Evolutionary conservation across 1,140 invertebrate species (phyloP), one percentile per base, ranked within the genome.

Genomic region (Zaprionus camerounensis): DNA sequence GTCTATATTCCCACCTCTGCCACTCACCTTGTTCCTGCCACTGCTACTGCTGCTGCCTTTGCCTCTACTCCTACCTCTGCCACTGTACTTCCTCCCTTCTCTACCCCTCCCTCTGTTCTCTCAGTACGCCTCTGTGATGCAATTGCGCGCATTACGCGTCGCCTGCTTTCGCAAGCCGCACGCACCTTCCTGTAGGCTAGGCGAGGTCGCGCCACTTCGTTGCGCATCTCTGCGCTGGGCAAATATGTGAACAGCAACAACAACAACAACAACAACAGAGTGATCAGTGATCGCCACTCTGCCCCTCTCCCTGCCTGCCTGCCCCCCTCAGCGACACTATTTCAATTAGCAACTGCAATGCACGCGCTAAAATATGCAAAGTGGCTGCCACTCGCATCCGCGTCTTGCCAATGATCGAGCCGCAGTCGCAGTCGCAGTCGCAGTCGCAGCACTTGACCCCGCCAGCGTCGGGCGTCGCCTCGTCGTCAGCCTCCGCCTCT

Each of bases 341-440:
- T 91, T 91, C 88, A 91, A 91, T 91, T 91, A 91, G 88, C 88
- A 91, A 82, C 81, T 91, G 87, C 83, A 84, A 58, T 87, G 78
- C 81, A 84, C 84, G 76, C 78, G 83, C 83, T 82, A 91, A 91
- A 91, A 82, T 84, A 88, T 88, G 88, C 88, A 91, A 82, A 84
- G 88, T 84, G 88, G 17, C 46, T 51, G 73, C 78, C 83, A 81
- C 78, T 82, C 73, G 78, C 78, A 65, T 67, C 71, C 80, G 51
- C 79, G 78, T 80, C 79, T 72, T 76, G 80, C 44, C 78, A 76
- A 72, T 57, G 67, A 71, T 62, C 69, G 68, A 78, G 63, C 20
- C 59, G 5, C 58, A 53, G 41, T 46, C 66, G 26, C 65, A 38
- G 34, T 46, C 66, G 26, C 65, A 38, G 34, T 20, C 24, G 26